Base-by-base conservation (phyloP, 2,797 vertebrate genomes). In the Enteromius mattozi region DNA sequence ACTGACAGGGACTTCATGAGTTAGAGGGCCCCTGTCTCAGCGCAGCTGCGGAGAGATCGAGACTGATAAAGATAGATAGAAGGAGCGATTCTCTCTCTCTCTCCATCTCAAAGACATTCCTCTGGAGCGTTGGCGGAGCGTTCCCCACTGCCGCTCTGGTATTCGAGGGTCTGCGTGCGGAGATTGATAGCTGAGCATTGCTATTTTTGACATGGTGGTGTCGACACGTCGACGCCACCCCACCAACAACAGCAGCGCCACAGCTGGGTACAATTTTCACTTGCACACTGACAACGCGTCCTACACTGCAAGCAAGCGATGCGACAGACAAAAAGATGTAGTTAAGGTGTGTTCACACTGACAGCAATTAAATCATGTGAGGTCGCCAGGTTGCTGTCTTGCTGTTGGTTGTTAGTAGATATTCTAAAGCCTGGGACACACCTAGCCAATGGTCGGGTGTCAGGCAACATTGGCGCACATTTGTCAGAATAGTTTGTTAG, bases 141-240 rank as follows among this genome's bases (percentile, higher is more conserved):
- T 72, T 79, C 83, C 49, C 45, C 30, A 74, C 56, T 82, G 79
- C 79, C 63, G 17, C 79, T 81, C 80, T 84, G 78, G 79, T 83
- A 79, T 78, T 88, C 80, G 56, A 83, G 37, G 33, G 77, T 72
- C 79, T 74, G 81, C 4, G 66, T 45, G 84, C 24, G 33, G 65
- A 63, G 71, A 87, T 84, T 90, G 86, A 87, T 88, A 86, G 72
- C 74, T 77, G 77, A 78, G 81, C 81, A 27, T 59, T 86, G 86
- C 86, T 88, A 87, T 90, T 87, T 90, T 85, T 66, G 83, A 88
- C 81, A 30, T 35, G 51, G 24, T 71, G 78, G 78, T 71, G 75
- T 86, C 56, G 70, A 83, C 82, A 74, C n/a, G 65, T 80, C 14
- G 65, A 80, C 72, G 24, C 70, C 71, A 56, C 65, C 49, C 42